Conservation (phyloP, 2,888 invertebrate genomes). For the Herminia tarsipennalis region DNA sequence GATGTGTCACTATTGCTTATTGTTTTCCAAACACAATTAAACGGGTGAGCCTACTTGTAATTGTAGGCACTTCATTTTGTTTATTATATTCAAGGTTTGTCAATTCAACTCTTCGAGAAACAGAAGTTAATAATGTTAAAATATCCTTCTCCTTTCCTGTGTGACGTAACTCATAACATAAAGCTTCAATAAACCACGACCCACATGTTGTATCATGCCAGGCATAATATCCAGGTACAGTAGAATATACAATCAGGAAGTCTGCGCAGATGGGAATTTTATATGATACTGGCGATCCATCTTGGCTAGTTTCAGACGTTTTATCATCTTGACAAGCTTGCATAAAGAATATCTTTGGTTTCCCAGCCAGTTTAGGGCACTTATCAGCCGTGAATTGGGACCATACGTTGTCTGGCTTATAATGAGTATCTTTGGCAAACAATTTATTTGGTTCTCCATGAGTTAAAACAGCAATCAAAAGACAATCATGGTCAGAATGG, state of each 20-base stretch:
- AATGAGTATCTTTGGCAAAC: conserved; percentile 94
- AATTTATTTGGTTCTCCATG: conserved; percentile 96
- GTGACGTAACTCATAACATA: conserved; percentile 92
- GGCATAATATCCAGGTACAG: conserved; percentile 97
- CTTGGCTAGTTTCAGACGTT: conserved; percentile 91
- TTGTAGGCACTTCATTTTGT: conserved; percentile 91
- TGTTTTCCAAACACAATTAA: conserved; percentile 89
- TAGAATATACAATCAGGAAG: conserved; percentile 97
- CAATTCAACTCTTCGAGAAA: conserved; percentile 93
- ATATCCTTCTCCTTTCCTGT: conserved; percentile 92
- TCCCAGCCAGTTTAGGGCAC: conserved; percentile 94
- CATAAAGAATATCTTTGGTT: conserved; percentile 91
- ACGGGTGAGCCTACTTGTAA: conserved; percentile 96
- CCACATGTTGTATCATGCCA: conserved; percentile 98
- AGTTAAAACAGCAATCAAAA: conserved; percentile 93
- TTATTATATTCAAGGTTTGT: conserved; percentile 97
- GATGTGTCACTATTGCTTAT: too few relatives aligned
- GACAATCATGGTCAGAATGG: conserved; percentile 93
- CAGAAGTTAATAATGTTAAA: conserved; percentile 94
- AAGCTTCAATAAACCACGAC: conserved; percentile 98
- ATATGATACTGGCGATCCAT: conserved; percentile 89
- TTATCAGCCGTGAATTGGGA: conserved; percentile 91
- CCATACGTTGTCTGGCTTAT: conserved; percentile 93
- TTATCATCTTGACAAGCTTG: conserved; percentile 98
- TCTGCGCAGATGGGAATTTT: conserved; percentile 97